A percentile compares a stretch with the other conserved stretches of the same genome.
Evolutionary conservation across 2,888 invertebrate genomes (phyloP).

Genomic region (Helleia helle): DNA sequence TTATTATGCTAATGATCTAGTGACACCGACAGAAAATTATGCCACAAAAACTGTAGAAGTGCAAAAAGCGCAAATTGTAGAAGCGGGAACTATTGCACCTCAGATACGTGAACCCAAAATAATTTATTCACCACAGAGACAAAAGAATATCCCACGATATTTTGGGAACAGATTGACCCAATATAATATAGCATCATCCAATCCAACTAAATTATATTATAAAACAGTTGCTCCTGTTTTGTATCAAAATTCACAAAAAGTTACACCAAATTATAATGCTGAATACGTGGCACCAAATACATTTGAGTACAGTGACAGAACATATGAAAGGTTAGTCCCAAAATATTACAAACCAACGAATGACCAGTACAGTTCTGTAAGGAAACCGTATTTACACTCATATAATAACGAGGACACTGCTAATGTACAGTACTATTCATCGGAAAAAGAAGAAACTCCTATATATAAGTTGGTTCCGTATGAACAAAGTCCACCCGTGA

Average conservation of each 20-base stretch:
- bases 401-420: conserved; percentile 38
- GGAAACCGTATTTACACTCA: conserved; percentile 45
- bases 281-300: conserved; percentile 30
- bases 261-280: conserved; percentile 38
- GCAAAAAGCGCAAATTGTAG: conserved; percentile 55
- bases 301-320: conserved; percentile 32
- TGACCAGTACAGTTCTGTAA: conserved; percentile 30
- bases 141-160: conserved; percentile 56
- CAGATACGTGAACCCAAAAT: conserved; percentile 52
- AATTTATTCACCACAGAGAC: conserved; percentile 37
- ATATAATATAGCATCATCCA: conserved; percentile 61
- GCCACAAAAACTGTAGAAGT: conserved; percentile 44
- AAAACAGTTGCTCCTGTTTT: conserved; percentile 40
- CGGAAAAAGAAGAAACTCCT: conserved; percentile 45
- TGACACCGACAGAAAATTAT: conserved; percentile 44
- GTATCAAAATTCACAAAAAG: conserved; percentile 35
- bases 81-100: conserved; percentile 34
- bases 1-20: conserved; percentile 78
- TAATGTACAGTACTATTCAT: conserved; percentile 49
- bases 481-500: conserved; percentile 61
- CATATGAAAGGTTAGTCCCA: conserved; percentile 34
- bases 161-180: conserved; percentile 62
- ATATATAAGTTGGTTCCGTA: conserved; percentile 67
- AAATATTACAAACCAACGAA: conserved; percentile 39
- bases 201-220: conserved; percentile 55